Conservation (phyloP, 2,797 vertebrate species). For the Manis javanica region DNA sequence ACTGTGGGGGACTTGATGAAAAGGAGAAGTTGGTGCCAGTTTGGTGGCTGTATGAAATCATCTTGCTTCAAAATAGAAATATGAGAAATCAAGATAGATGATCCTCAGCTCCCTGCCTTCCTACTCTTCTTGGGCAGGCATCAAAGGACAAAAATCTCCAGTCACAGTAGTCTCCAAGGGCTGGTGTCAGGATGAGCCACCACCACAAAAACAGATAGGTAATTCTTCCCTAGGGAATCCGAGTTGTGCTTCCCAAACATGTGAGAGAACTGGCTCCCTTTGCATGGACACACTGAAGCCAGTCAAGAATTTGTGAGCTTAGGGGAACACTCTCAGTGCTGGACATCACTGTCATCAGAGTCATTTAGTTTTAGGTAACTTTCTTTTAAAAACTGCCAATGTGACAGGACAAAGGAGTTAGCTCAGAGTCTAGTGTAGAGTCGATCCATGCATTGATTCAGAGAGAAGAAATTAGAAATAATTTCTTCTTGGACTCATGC, state of each 20-base stretch:
- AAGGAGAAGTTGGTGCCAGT: neutral
- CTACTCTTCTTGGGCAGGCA: neutral
- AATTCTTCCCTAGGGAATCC: neutral
- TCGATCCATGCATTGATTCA: neutral
- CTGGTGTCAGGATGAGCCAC: neutral
- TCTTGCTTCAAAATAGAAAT: constrained; percentile 51
- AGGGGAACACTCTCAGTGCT: neutral
- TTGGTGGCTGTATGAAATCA: constrained; percentile 35
- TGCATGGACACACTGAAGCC: neutral
- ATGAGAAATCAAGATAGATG: constrained; percentile 43
- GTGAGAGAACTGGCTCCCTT: neutral
- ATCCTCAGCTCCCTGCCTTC: neutral
- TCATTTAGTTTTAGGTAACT: neutral
- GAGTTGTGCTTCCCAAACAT: neutral
- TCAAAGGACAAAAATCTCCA: neutral
- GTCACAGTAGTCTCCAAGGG: neutral
- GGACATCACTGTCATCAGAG: neutral
- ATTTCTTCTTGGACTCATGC: neutral
- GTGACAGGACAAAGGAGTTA: neutral
- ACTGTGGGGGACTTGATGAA: neutral
- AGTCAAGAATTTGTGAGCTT: neutral
- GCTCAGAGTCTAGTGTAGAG: neutral
- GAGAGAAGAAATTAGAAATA: neutral
- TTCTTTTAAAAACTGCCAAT: neutral
- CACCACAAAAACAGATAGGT: neutral